Conservation (phyloP, 2,113 vertebrate species). For the Vicugna pacos region DNA sequence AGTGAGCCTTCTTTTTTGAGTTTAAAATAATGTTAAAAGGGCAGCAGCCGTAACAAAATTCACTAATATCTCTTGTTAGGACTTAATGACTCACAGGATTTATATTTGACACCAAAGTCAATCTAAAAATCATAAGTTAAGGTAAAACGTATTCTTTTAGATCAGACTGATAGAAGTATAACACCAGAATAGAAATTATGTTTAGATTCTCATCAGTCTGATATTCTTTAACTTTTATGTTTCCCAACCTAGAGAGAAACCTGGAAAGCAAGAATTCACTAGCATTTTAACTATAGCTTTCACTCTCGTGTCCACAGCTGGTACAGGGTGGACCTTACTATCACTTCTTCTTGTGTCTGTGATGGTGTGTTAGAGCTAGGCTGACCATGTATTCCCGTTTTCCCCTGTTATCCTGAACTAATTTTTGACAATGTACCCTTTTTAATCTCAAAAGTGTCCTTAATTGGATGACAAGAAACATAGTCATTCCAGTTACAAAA, state of each 20-base stretch:
- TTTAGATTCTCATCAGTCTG: not conserved
- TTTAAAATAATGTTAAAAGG: conserved; percentile 75
- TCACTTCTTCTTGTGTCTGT: not conserved
- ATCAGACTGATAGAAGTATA: not conserved
- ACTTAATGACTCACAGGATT: conserved; percentile 65
- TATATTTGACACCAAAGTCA: conserved; percentile 56
- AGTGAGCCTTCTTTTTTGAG: conserved; percentile 47
- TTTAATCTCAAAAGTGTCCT: not conserved
- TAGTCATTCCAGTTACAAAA: not conserved
- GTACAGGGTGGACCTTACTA: not conserved
- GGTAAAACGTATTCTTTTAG: conserved; percentile 58
- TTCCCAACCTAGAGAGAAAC: not conserved
- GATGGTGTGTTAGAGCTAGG: not conserved
- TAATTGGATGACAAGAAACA: not conserved
- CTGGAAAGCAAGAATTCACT: not conserved
- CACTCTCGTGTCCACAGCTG: not conserved
- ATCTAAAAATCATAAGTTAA: conserved; percentile 69
- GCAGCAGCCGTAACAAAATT: conserved; percentile 73
- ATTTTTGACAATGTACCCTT: not conserved
- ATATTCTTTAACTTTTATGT: not conserved
- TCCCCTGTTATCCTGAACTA: not conserved
- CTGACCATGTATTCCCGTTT: not conserved
- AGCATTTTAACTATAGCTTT: not conserved
- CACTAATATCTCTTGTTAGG: conserved; percentile 74
- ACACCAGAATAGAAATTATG: not conserved